These are phyloP conservation scores for Anseranas semipalmata DNA, from an alignment of 2,113 vertebrate genomes.

Conservation along the genomic window DNA sequence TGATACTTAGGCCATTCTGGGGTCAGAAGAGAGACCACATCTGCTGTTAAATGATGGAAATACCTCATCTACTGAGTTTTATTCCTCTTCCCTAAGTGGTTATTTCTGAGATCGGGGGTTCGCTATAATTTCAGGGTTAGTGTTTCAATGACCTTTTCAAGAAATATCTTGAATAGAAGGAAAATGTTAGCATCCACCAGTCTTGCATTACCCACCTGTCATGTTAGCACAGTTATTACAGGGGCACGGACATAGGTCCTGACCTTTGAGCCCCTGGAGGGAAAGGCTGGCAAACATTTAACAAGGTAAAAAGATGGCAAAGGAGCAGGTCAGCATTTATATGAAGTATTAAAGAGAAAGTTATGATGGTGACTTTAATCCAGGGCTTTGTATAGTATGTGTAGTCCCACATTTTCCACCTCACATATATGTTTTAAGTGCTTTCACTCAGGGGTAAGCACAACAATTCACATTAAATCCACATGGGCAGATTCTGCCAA, in stretches of 20 bases:
- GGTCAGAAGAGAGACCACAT: neutral
- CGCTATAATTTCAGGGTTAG: neutral
- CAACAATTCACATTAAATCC: no score
- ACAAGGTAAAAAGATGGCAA: neutral
- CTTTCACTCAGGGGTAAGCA: neutral
- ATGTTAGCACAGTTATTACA: neutral
- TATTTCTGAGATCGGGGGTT: neutral
- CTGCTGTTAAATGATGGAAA: neutral
- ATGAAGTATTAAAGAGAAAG: neutral
- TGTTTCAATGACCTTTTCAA: neutral
- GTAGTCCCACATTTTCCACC: neutral
- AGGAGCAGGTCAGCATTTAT: neutral
- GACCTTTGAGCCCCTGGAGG: neutral
- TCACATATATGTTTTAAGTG: rapidly evolving
- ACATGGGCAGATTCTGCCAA: neutral
- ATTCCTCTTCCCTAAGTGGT: neutral
- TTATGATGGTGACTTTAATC: neutral
- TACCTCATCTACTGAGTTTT: neutral
- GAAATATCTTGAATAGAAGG: neutral
- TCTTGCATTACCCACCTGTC: neutral
- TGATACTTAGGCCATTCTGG: neutral
- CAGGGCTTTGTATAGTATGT: neutral
- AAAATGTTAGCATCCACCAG: neutral
- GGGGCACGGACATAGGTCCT: neutral
- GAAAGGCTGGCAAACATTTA: neutral